Conservation (phyloP, 2,888 invertebrate species). For the Teinopalpus imperialis region DNA sequence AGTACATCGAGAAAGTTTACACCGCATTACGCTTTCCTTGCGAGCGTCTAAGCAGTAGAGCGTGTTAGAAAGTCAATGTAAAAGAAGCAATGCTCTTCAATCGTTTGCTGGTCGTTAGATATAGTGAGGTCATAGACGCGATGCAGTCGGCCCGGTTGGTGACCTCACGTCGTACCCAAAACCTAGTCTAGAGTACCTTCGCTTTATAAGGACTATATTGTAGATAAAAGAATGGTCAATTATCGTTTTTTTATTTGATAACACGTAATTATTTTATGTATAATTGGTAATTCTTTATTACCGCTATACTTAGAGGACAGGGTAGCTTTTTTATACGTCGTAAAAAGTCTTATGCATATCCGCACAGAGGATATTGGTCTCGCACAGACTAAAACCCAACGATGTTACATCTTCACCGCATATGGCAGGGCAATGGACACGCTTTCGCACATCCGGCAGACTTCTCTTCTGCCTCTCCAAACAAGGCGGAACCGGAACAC, state of each 20-base stretch:
- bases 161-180: constrained; percentile 55
- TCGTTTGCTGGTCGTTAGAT: constrained; percentile 30
- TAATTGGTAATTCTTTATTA: neutral
- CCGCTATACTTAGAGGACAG: no score
- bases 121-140: constrained; percentile 54
- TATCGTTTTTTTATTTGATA: neutral
- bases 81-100: constrained; percentile 32
- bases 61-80: constrained; percentile 47
- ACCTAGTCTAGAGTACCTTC: constrained; percentile 6
- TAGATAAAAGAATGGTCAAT: neutral
- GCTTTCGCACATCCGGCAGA: no score
- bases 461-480: no score
- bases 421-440: no score
- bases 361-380: no score
- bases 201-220: neutral
- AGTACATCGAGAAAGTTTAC: constrained; percentile 19
- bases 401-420: no score
- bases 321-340: no score
- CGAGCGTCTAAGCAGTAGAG: constrained; percentile 28
- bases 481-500: no score
- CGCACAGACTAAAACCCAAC: no score
- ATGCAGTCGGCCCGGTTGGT: constrained; percentile 56
- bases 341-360: no score
- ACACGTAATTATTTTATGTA: neutral
- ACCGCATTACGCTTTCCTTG: constrained; percentile 44